Evolutionary conservation across 2,797 vertebrate species (phyloP).

Genomic region (Pseudomugil tenellus): DNA sequence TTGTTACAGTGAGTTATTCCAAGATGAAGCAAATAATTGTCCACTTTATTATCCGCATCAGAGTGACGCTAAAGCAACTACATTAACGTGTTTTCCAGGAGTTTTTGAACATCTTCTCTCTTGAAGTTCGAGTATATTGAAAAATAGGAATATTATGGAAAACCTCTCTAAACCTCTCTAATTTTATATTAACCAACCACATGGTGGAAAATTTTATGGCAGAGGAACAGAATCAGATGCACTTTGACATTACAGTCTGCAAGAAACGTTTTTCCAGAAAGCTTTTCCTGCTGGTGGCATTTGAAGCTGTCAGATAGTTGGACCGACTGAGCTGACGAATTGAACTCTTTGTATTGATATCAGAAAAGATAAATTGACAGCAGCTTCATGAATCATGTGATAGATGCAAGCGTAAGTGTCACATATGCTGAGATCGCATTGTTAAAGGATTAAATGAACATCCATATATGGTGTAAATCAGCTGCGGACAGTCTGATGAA

Average conservation of each 20-base stretch:
- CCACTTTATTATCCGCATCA: too few species aligned
- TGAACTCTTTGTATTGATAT: slow-evolving; percentile 34
- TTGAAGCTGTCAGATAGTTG: slow-evolving; percentile 49
- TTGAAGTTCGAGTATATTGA: too few species aligned
- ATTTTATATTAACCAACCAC: background rate
- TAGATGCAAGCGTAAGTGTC: slow-evolving; percentile 10
- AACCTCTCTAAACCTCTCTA: too few species aligned
- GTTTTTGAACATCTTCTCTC: too few species aligned
- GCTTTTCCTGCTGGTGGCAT: slow-evolving; percentile 54
- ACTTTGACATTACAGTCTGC: slow-evolving; percentile 51
- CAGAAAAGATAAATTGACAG: background rate
- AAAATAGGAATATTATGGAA: too few species aligned
- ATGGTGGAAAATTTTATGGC: background rate
- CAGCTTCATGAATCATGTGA: background rate
- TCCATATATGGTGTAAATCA: background rate
- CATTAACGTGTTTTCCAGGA: too few species aligned
- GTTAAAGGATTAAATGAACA: slow-evolving; percentile 26
- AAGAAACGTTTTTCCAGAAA: slow-evolving; percentile 44
- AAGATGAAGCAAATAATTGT: too few species aligned
- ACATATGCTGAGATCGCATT: slow-evolving; percentile 47
- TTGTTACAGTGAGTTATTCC: too few species aligned
- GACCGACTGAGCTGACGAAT: slow-evolving; percentile 47
- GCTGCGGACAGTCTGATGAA: background rate
- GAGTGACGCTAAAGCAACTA: too few species aligned
- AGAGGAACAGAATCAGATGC: background rate